Conservation (phyloP, 2,797 vertebrate species). For the Clarias pachynema region DNA sequence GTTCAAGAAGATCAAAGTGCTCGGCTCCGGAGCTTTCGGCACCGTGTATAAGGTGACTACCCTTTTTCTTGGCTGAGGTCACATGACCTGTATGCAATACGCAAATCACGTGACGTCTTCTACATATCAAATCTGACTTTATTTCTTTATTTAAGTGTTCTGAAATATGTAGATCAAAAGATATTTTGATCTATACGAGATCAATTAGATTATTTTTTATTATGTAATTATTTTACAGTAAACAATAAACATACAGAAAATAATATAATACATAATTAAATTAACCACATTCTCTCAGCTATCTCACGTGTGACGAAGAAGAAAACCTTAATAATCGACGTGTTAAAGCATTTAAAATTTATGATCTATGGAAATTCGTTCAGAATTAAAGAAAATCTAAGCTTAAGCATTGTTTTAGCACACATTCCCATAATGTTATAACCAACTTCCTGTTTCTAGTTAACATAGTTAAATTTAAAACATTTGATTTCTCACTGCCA, state of each 20-base stretch:
- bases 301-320: neutral
- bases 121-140: neutral
- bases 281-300: neutral
- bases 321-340: too few species aligned
- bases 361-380: neutral
- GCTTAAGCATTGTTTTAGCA: neutral
- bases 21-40: conserved; percentile 96
- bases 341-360: neutral
- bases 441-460: neutral
- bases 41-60: conserved; percentile 92
- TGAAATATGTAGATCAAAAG: too few species aligned
- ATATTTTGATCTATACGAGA: too few species aligned
- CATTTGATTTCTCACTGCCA: neutral
- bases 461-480: neutral
- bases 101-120: neutral
- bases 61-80: conserved; percentile 12
- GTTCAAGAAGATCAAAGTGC: conserved; percentile 95
- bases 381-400: neutral
- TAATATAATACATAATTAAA: neutral
- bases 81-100: neutral
- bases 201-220: too few species aligned
- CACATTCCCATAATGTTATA: neutral
- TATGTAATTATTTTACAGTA: neutral
- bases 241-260: neutral
- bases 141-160: neutral